Evolutionary conservation across 2,797 vertebrate species (phyloP), one percentile per base, ranked within the genome.

Genomic region (Hippopotamyrus pictus): DNA sequence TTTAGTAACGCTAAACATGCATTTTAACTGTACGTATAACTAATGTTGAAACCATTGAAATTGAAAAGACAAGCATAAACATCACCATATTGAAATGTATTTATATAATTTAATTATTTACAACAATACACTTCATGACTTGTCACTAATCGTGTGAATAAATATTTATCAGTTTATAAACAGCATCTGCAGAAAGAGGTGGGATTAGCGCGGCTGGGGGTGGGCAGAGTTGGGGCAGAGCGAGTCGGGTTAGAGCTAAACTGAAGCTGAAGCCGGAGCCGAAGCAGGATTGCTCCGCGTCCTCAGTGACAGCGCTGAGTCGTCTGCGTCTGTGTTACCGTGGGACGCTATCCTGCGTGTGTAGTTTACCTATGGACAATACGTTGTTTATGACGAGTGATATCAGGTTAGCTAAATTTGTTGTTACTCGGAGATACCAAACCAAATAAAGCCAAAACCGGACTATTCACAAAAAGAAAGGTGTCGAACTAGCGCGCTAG

Each of bases 171-270:
- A 9, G 53, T 54, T 87, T 59, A 37, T 8, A 41, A 41, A 41
- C 29, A 54, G 50, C 53, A 87, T 87, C 85, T 86, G 54, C 82
- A 57, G 82, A 86, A 89, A 57, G 41, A 83, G 88, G 79, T 69
- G 82, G 57, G 82, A 51, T 86, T 65, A 33, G 44, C 29, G 19
- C 2, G 12, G 11, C 46, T 65, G 54, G 54, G 82, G 46, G 88
- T 86, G 88, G 57, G 62, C n/a, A 44, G 51, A 89, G 69, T 41
- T 11, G 76, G 73, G 46, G 76, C 25, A 33, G 65, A 69, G 62
- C 62, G 9, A 82, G 88, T 37, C 9, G 48, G 29, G 7, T 5
- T 14, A 22, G 37, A 79, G 5, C 4, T 44, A 19, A 12, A 5
- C 22, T 50, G 25, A 22, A 62, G 88, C 22, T 50, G 25, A 22